These are phyloP conservation scores for Esox niger DNA, from an alignment of 2,113 vertebrate genomes.

Conservation along the genomic window DNA sequence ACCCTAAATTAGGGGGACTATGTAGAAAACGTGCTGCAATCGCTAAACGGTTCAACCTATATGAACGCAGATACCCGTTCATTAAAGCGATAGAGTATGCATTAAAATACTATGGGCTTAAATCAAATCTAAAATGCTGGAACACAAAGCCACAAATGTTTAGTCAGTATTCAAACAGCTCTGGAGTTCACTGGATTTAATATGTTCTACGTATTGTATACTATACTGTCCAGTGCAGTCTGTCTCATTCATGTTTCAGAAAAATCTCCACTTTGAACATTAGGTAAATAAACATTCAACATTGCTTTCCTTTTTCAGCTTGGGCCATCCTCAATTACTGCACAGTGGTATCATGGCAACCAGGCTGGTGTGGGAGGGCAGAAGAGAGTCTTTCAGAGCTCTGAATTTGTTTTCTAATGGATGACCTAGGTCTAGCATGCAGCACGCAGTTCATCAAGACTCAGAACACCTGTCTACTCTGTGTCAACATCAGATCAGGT, in stretches of 20 bases:
- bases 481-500: conserved; percentile 76
- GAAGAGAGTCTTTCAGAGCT: conserved; percentile 51
- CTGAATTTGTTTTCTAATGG: conserved; percentile 66
- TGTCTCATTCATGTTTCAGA: neutral
- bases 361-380: conserved; percentile 45
- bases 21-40: too few species aligned
- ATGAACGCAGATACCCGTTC: too few species aligned
- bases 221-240: neutral
- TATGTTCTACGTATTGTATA: too few species aligned
- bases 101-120: too few species aligned
- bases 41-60: too few species aligned
- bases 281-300: conserved; percentile 53
- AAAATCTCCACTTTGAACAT: conserved; percentile 47
- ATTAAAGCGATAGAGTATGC: too few species aligned
- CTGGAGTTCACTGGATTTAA: too few species aligned
- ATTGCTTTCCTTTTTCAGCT: conserved; percentile 62
- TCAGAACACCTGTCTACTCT: conserved; percentile 72
- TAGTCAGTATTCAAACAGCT: too few species aligned
- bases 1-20: too few species aligned
- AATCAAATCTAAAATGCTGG: too few species aligned
- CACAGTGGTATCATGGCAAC: conserved; percentile 69
- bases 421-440: conserved; percentile 60
- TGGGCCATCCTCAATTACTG: conserved; percentile 55
- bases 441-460: conserved; percentile 54
- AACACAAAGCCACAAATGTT: too few species aligned